Base-by-base conservation (phyloP, 2,797 vertebrate species). In the Linurgus olivaceus region DNA sequence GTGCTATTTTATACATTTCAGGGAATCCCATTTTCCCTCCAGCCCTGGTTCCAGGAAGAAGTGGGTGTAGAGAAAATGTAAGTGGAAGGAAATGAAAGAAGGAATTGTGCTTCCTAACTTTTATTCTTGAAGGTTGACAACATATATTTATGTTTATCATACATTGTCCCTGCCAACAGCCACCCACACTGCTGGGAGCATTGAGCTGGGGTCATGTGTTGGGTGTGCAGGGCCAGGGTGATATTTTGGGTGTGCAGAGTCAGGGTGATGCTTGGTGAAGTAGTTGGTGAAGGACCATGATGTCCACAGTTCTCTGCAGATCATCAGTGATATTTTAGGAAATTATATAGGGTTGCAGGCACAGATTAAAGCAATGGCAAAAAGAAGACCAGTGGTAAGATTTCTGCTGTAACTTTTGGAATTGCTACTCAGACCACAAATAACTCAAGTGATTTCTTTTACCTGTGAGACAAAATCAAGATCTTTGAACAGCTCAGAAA, bases 171-270 rank as follows among this genome's bases (percentile, higher is more conserved):
- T 84, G 37, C 50, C 67, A 86, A 35, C n/a, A 72, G 29, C 24
- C 9, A 10, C 4, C 12, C 14, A 1, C 5, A 1, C 26, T 48
- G 28, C 21, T 52, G 17, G 38, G 54, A 61, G 6, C 61, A 21
- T 0, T 7, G 18, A n/a, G 14, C 10, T 3, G 1, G 10, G 21
- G 31, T 21, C 8, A 54, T 9, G 13, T 10, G 1, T 3, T 52
- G 55, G 19, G 23, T 51, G 7, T 35, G 17, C 31, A 52, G 52
- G 50, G 20, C 44, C 2, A 2, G 7, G 9, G 11, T 40, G 55
- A 35, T 21, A 33, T 23, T 17, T 29, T 44, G 45, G 26, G 6
- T 33, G 2, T 33, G 25, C 13, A 48, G 65, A 37, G 26, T 6
- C 47, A 29, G 37, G 23, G 7, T 25, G 11, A 35, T 18, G 20